Evolutionary conservation across 2,888 invertebrate genomes (phyloP), one percentile per base, ranked within the genome.

Genomic region (Tricholauxania praeusta): DNA sequence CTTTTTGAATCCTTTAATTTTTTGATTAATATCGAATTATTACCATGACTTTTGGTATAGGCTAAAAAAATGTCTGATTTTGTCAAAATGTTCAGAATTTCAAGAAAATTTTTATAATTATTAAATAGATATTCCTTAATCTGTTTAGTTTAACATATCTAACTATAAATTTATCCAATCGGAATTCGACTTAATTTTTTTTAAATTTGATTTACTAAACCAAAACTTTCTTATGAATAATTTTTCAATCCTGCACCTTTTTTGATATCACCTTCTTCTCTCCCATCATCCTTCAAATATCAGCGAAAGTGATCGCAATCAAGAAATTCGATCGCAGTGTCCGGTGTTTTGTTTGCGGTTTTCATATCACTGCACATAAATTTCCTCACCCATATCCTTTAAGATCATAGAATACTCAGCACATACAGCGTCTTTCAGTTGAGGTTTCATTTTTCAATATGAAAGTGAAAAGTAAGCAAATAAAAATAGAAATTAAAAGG

Each of bases 251-350:
- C 48, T 17, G 63, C 22, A 64, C 48, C 22, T 64, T 22, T 32
- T 39, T 14, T n/a, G 28, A 8, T 22, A 64, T 17, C 22, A 22
- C 49, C 8, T 19, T 22, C 12, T 63, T 22, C 15, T 14, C 8
- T 15, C 28, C 0, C 28, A 28, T 15, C 19, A 59, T 60, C 28
- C 51, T 28, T 8, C 59, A 15, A 39, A 53, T 48, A 68, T 59
- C 68, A 59, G 68, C 49, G 64, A 59, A 64, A 78, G 78, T 72
- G 78, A 77, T 76, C 73, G 76, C 78, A 39, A 39, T 10, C 39
- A 39, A 39, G 84, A 80, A 84, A 84, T 81, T 75, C 64, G 83
- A 84, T 84, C 82, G 78, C 80, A 79, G 80, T 82, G 82, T 82
- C 82, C 83, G 83, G 83, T 79, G 79, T 75, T 77, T 82, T 82